Evolutionary conservation across 2,797 vertebrate genomes (phyloP).

Genomic region (Acridotheres tristis): DNA sequence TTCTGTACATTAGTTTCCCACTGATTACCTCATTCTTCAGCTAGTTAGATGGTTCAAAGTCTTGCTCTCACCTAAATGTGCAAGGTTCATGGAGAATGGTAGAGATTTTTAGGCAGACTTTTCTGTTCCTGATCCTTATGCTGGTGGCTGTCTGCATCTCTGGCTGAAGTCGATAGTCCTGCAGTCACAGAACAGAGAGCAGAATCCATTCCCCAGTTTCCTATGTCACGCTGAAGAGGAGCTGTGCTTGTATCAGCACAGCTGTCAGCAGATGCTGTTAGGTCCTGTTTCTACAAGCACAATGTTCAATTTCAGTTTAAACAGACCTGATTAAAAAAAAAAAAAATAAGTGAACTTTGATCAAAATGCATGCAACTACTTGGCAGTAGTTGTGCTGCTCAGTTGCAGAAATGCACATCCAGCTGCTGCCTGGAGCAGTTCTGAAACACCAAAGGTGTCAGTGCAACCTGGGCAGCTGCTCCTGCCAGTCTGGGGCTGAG

Average conservation of each 20-base stretch:
- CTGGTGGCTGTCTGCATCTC: not conserved
- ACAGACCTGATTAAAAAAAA: not conserved
- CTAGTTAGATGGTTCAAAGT: not conserved
- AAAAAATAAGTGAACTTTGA: not conserved
- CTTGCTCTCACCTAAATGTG: not conserved
- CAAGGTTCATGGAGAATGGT: not conserved
- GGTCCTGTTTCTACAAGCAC: constrained; percentile 4
- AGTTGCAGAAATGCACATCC: not conserved
- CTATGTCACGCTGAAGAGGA: not conserved
- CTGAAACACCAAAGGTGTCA: not conserved
- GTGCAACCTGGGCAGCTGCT: not conserved
- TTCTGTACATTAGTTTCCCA: not conserved
- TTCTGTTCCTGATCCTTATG: not conserved
- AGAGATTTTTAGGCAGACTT: not conserved
- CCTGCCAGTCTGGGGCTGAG: not conserved
- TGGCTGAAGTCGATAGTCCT: not conserved
- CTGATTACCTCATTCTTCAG: not conserved
- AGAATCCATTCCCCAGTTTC: not conserved
- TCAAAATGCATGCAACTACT: not conserved
- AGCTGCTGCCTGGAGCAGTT: not conserved
- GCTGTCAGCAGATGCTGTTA: constrained; percentile 26
- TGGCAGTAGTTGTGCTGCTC: not conserved
- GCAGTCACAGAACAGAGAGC: not conserved
- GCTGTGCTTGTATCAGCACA: not conserved
- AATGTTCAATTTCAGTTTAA: not conserved